Base-by-base conservation (phyloP, 2,888 invertebrate species). In the Acanthosoma haemorrhoidale region DNA sequence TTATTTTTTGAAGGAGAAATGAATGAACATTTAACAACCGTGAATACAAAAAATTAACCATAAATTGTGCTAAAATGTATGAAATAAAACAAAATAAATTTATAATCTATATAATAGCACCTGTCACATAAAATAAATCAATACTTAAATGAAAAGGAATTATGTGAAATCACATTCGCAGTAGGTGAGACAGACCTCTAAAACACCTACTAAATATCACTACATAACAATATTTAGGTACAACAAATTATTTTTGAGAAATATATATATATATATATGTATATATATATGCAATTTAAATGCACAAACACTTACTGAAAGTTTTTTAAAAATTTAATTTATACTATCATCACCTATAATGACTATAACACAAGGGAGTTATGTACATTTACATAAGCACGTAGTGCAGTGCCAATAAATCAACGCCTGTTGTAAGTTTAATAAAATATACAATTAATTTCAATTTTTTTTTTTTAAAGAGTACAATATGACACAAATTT, bases 401-500 rank as follows among this genome's bases (percentile, higher is more conserved):
- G 57, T 67, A 57, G 43, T 57, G 51, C 43, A 67, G 67, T 57
- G 57, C 67, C 18, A 51, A 67, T 57, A 6, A 64, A 41, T 64
- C 32, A 67, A 43, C 67, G 34, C 43, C 67, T 57, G 57, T 32
- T 51, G 34, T 60, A 60, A 4, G 21, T 67, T 29, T 51, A 67
- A 67, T 67, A 43, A 67, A 67, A 67, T 67, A 51, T 67, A 67
- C 67, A 67, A 32, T 51, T 34, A 67, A 67, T 29, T 41, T 67
- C 32, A 31, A 51, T 41, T 67, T 67, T 18, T 32, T 43, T 11
- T 13, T 25, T 60, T 32, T 60, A n/a, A 38, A 34, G 36, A 57
- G 67, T 67, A 67, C 34, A 67, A 51, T 67, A 67, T 67, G 67
- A 67, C 67, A 67, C 67, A 64, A 64, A 64, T 64, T 41, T 64